Evolutionary conservation across 2,797 vertebrate genomes (phyloP).

Genomic region (Typhlichthys eigenmanni): DNA sequence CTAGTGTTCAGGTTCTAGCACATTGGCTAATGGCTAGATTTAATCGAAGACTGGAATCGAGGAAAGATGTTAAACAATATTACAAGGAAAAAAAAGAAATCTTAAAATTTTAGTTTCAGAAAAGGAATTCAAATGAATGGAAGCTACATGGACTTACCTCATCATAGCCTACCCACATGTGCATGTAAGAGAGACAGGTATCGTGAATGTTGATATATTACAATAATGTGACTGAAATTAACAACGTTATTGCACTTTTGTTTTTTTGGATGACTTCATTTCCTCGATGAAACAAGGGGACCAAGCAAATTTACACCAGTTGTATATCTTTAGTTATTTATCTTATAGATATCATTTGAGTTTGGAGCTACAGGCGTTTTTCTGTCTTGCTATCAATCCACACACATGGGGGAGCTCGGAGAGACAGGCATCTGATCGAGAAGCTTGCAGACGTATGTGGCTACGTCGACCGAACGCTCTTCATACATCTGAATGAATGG

Average conservation of each 20-base stretch:
- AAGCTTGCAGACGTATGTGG: slow-evolving; percentile 91
- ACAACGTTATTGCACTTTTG: slow-evolving; percentile 86
- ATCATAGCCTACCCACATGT: neutral
- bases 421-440: slow-evolving; percentile 96
- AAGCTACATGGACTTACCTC: too few species aligned
- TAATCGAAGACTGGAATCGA: too few species aligned
- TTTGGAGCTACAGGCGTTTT: slow-evolving; percentile 41
- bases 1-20: too few species aligned
- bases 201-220: slow-evolving; percentile 81
- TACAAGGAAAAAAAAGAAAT: too few species aligned
- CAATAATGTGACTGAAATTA: slow-evolving; percentile 87
- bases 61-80: too few species aligned
- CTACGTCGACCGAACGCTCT: slow-evolving; percentile 92
- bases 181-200: slow-evolving; percentile 54
- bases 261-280: slow-evolving; percentile 65
- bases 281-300: slow-evolving; percentile 74
- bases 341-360: slow-evolving; percentile 22
- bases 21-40: too few species aligned
- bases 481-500: slow-evolving; percentile 98
- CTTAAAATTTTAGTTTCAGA: too few species aligned
- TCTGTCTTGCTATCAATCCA: slow-evolving; percentile 84
- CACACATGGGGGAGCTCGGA: slow-evolving; percentile 95
- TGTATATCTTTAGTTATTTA: slow-evolving; percentile 27
- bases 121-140: too few species aligned
- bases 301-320: slow-evolving; percentile 82